phyloP scores from a whole-genome alignment of 1,140 invertebrate genomes.

The Orchesella cincta region DNA sequence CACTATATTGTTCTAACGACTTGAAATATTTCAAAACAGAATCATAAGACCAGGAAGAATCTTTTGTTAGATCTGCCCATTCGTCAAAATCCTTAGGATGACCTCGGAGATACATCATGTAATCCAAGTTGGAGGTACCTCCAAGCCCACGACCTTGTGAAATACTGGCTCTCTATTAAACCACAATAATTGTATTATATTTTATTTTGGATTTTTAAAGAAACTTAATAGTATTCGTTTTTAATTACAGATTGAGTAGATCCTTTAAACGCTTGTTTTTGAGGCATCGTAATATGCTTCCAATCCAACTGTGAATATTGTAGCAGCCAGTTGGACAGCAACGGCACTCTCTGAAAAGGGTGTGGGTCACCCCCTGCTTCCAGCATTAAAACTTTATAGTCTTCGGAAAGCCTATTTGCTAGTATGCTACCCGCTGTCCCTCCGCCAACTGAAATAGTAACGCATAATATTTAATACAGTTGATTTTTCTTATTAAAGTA shows the following conservation, averaged over 20 bases:
- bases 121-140: constrained; percentile 36
- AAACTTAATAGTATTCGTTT: background rate
- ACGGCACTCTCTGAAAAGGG: constrained; percentile 36
- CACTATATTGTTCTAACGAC: constrained; percentile 44
- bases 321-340: constrained; percentile 31
- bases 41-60: constrained; percentile 42
- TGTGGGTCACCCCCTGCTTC: constrained; percentile 43
- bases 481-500: background rate
- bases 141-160: constrained; percentile 42
- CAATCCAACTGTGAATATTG: constrained; percentile 34
- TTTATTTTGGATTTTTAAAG: background rate
- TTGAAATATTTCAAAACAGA: constrained; percentile 37
- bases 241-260: background rate
- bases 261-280: constrained; percentile 32
- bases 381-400: constrained; percentile 37
- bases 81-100: constrained; percentile 42
- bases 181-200: background rate
- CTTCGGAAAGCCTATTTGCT: constrained; percentile 33
- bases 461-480: constrained; percentile 14
- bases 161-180: constrained; percentile 35
- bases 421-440: constrained; percentile 34
- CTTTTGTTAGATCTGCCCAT: constrained; percentile 42
- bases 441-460: constrained; percentile 34
- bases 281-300: constrained; percentile 41
- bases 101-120: constrained; percentile 36